Base-by-base conservation (phyloP, 2,113 vertebrate species). In the Apteryx owenii region DNA sequence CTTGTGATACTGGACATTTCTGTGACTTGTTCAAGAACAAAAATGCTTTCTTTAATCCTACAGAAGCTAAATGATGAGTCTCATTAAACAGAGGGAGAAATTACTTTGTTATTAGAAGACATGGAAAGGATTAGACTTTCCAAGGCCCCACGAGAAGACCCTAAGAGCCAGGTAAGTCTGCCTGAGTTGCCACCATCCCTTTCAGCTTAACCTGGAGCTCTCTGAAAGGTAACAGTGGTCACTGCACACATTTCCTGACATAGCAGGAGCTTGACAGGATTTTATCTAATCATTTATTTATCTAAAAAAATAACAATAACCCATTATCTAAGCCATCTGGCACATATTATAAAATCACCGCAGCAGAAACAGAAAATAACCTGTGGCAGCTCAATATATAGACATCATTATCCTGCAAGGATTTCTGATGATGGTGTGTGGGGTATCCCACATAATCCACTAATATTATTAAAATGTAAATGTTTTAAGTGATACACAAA, bases 21-120 rank as follows among this genome's bases (percentile, higher is more conserved):
- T 71, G 70, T 26, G 54, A 93, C 81, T 88, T 96, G 93, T 91
- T 92, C 91, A 83, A 9, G 21, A 81, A 85, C 51, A 91, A 78
- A 93, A 90, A 83, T 56, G n/a, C 31, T 79, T 85, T 89, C 53
- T 62, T 85, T 66, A 85, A 40, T 51, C 53, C n/a, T 70, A 46
- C 5, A 22, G 51, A 81, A 60, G 80, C 62, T 62, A 75, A 86
- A 88, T 33, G 91, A 81, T 36, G 68, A 82, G 64, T 66, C 53
- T 53, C 18, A 62, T 44, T 29, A 56, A 80, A 89, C 54, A 53
- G 4, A 48, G 16, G 75, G 51, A 82, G 33, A 90, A 94, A 83
- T 36, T 53, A 40, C 36, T 38, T 78, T 56, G 51, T 68, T 78
- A 50, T 13, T 46, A 51, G 54, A 76, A 83, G 21, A 64, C 53